A percentile compares a stretch with the other conserved stretches of the same genome.
Conservation (phyloP, 2,888 invertebrate genomes). For the Acanthosepion esculentum region DNA sequence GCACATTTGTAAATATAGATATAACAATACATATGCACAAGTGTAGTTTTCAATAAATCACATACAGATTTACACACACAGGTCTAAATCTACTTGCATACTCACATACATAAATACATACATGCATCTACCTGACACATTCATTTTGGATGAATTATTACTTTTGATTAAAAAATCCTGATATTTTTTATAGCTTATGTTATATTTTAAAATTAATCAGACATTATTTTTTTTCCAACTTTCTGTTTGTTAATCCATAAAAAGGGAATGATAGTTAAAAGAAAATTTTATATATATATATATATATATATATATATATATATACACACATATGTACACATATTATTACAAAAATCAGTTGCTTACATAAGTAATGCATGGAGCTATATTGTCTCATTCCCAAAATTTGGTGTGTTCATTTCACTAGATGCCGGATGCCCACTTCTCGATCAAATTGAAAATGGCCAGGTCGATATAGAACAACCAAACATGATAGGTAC, state of each 20-base stretch:
- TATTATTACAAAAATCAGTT: background rate
- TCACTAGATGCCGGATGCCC: conserved; percentile 61
- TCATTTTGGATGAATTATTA: background rate
- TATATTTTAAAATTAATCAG: background rate
- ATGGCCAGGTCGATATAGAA: conserved; percentile 59
- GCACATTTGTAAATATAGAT: background rate
- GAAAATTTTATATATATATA: background rate
- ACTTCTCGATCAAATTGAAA: conserved; percentile 56
- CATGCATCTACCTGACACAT: background rate
- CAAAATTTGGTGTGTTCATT: conserved; percentile 46
- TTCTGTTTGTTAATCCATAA: too few species aligned
- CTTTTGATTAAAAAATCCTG: background rate
- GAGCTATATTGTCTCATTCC: conserved; percentile 23
- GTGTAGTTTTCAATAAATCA: background rate
- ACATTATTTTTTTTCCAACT: background rate
- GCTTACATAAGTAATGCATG: background rate
- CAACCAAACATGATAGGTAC: conserved; percentile 56
- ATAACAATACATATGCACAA: background rate
- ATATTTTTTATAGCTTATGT: background rate
- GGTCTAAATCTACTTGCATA: background rate
- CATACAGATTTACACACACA: background rate
- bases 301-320: background rate
- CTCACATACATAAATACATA: background rate
- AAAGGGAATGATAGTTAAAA: background rate
- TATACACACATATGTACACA: background rate